phyloP scores from a whole-genome alignment of 2,888 invertebrate species.

The Rhogogaster chlorosoma region DNA sequence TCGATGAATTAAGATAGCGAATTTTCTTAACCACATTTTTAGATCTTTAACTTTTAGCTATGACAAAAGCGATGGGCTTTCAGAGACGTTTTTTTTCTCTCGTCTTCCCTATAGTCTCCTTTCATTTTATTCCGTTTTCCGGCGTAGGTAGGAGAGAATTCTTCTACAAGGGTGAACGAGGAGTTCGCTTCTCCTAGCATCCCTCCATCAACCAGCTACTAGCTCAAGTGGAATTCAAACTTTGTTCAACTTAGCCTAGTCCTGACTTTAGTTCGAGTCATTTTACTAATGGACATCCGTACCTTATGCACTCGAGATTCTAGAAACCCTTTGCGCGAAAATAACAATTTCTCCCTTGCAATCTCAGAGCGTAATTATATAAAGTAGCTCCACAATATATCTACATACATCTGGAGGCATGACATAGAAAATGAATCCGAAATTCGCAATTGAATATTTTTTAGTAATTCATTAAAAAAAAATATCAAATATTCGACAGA shows the following conservation, averaged over 20 bases:
- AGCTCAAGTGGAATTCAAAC: slow-evolving; percentile 37
- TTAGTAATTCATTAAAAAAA: background rate
- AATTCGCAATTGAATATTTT: background rate
- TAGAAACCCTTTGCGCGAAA: background rate
- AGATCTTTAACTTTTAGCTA: background rate
- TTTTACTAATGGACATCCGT: slow-evolving; percentile 34
- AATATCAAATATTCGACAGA: background rate
- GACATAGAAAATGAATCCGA: background rate
- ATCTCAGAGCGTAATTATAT: background rate
- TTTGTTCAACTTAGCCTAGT: slow-evolving; percentile 28
- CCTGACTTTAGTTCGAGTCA: slow-evolving; percentile 14
- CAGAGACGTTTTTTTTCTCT: background rate
- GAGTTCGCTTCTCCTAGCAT: background rate
- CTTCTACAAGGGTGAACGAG: background rate
- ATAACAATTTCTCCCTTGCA: background rate
- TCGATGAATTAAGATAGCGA: background rate
- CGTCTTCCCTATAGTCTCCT: background rate
- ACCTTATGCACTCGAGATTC: background rate
- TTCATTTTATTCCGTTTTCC: background rate
- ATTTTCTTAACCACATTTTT: background rate
- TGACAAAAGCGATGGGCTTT: background rate
- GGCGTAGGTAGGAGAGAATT: background rate
- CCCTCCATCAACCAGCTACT: slow-evolving; percentile 6
- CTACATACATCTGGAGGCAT: background rate
- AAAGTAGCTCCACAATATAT: background rate